Percentiles rank a stretch among this genome's conserved stretches.
Conservation (phyloP, 1,140 invertebrate species). For the Meloidogyne floridensis region DNA sequence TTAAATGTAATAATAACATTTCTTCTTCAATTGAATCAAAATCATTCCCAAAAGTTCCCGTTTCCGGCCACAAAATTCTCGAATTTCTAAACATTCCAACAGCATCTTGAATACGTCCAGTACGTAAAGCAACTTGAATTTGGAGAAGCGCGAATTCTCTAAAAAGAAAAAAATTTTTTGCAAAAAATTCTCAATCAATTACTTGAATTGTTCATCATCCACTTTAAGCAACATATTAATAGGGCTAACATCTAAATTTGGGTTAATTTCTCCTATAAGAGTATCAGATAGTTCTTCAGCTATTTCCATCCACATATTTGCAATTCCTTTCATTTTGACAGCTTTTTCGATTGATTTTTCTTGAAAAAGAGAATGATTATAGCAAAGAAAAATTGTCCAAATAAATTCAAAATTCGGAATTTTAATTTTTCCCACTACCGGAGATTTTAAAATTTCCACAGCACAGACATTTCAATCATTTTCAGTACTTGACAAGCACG, state of each 20-base stretch:
- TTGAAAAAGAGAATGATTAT: neutral
- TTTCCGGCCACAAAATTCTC: conserved; percentile 45
- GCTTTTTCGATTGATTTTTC: conserved; percentile 21
- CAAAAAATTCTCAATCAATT: conserved; percentile 2
- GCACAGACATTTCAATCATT: too few relatives aligned
- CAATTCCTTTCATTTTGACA: conserved; percentile 16
- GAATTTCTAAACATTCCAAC: conserved; percentile 48
- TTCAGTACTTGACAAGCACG: too few relatives aligned
- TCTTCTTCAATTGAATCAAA: conserved; percentile 40
- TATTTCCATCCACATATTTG: conserved; percentile 39
- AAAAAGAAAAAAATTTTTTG: neutral
- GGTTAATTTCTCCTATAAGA: conserved; percentile 26
- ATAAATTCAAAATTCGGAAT: too few relatives aligned
- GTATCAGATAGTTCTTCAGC: conserved; percentile 35
- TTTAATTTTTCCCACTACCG: too few relatives aligned
- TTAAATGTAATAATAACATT: conserved; percentile 22
- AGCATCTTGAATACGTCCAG: conserved; percentile 35
- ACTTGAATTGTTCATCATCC: conserved; percentile 49
- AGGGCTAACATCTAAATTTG: conserved; percentile 43
- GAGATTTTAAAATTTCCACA: too few relatives aligned
- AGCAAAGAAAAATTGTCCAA: too few relatives aligned
- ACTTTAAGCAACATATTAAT: conserved; percentile 41
- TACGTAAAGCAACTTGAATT: conserved; percentile 45
- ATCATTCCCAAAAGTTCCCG: conserved; percentile 44
- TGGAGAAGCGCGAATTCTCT: conserved; percentile 42